Conservation (phyloP, 2,888 invertebrate species). For the Blera fallax region DNA sequence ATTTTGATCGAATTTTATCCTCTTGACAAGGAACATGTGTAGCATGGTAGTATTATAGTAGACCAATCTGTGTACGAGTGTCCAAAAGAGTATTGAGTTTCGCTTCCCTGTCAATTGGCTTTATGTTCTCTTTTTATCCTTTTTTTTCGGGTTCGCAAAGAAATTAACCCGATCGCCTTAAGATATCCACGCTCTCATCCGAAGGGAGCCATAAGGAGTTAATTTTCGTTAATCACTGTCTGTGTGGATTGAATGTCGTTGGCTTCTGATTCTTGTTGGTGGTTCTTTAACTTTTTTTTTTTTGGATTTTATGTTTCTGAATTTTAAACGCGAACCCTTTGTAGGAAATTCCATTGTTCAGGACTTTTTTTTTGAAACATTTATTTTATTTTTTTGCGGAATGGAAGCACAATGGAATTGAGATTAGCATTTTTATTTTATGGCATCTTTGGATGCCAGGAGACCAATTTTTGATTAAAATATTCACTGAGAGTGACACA, state of each 20-base stretch:
- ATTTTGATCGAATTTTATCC: constrained; percentile 82
- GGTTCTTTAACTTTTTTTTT: background rate
- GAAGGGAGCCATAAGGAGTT: constrained; percentile 61
- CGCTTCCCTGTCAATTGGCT: constrained; percentile 65
- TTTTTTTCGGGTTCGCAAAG: constrained; percentile 40
- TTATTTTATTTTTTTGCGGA: background rate
- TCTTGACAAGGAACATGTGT: constrained; percentile 73
- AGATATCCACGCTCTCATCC: constrained; percentile 70
- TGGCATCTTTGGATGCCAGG: background rate
- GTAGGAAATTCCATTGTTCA: constrained; percentile 48
- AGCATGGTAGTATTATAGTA: constrained; percentile 13
- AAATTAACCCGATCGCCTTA: constrained; percentile 72
- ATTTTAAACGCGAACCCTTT: constrained; percentile 31
- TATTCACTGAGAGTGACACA: background rate
- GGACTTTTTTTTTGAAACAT: background rate
- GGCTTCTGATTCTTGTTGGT: constrained; percentile 56
- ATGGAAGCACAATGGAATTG: background rate
- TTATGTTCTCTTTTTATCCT: constrained; percentile 16
- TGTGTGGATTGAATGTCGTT: constrained; percentile 70
- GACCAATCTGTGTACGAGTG: constrained; percentile 41
- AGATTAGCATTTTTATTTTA: constrained; percentile 63
- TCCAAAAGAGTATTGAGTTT: constrained; percentile 62
- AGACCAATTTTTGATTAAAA: background rate
- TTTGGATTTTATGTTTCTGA: constrained; percentile 25
- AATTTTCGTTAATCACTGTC: constrained; percentile 72